A percentile compares a stretch with the other conserved stretches of the same genome.
phyloP scores from a whole-genome alignment of 2,888 invertebrate genomes.

The Notodonta dromedarius region DNA sequence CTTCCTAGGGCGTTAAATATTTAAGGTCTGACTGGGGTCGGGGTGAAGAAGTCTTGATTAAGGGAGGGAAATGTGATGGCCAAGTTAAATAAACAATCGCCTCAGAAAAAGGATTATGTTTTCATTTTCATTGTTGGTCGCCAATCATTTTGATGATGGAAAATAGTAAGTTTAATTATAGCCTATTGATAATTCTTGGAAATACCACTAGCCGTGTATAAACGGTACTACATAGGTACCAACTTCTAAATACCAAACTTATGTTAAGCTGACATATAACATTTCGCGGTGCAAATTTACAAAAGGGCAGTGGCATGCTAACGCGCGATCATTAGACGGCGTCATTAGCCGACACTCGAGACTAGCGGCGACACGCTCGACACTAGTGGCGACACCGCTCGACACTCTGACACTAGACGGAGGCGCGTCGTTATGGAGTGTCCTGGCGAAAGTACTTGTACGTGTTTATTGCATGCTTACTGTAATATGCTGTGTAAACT shows the following conservation, averaged over 20 bases:
- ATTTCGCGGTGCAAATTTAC: neutral
- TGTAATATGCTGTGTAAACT: neutral
- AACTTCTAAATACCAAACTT: neutral
- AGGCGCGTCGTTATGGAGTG: conserved; percentile 1
- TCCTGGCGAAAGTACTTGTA: neutral
- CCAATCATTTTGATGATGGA: too few relatives aligned
- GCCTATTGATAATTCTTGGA: too few relatives aligned
- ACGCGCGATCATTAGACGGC: conserved; percentile 5
- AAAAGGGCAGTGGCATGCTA: conserved; percentile 3
- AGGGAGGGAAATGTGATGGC: neutral
- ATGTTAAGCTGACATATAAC: neutral
- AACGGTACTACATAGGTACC: too few relatives aligned
- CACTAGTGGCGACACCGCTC: neutral
- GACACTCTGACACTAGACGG: neutral
- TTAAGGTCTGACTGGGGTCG: neutral
- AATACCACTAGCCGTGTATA: too few relatives aligned
- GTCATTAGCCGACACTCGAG: conserved; percentile 8
- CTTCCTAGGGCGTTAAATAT: neutral
- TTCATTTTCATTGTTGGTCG: neutral
- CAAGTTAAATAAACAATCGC: neutral
- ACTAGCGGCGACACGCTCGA: conserved; percentile 3
- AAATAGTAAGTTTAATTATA: too few relatives aligned
- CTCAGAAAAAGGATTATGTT: neutral
- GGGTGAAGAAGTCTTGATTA: neutral
- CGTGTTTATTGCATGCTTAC: neutral